A percentile compares a stretch with the other conserved stretches of the same genome.
Evolutionary conservation across 2,888 invertebrate genomes (phyloP).

Genomic region (Acronicta aceris): DNA sequence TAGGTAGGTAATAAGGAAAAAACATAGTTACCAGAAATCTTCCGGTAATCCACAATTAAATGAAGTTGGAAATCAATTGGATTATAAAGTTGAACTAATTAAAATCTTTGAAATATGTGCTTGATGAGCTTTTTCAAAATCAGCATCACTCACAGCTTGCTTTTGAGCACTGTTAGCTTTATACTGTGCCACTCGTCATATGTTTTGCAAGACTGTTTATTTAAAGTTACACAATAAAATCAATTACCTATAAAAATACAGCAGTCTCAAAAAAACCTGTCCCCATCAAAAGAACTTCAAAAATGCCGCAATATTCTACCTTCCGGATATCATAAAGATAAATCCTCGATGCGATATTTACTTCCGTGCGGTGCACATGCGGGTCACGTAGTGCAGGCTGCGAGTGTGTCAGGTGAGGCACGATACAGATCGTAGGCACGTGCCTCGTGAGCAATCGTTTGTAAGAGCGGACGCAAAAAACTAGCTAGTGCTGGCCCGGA

Average conservation of each 20-base stretch:
- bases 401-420: conserved; percentile 75
- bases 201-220: too few species aligned
- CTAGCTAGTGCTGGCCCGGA: conserved; percentile 29
- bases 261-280: not conserved
- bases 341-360: conserved; percentile 64
- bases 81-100: too few species aligned
- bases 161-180: too few species aligned
- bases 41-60: too few species aligned
- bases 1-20: too few species aligned
- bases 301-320: conserved; percentile 35
- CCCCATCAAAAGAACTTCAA: conserved; percentile 32
- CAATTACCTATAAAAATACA: not conserved
- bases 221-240: too few species aligned
- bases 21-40: too few species aligned
- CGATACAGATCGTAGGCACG: conserved; percentile 81
- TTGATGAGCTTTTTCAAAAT: too few species aligned
- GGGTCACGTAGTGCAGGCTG: conserved; percentile 69
- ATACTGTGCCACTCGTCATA: too few species aligned
- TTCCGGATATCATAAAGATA: conserved; percentile 48
- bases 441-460: conserved; percentile 56
- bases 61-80: too few species aligned
- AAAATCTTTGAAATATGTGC: too few species aligned
- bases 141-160: too few species aligned
- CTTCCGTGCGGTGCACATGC: conserved; percentile 66
- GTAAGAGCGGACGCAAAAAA: conserved; percentile 26